Base-by-base conservation (phyloP, 64 coral and sea anemone species). In the Montipora efflorescens region DNA sequence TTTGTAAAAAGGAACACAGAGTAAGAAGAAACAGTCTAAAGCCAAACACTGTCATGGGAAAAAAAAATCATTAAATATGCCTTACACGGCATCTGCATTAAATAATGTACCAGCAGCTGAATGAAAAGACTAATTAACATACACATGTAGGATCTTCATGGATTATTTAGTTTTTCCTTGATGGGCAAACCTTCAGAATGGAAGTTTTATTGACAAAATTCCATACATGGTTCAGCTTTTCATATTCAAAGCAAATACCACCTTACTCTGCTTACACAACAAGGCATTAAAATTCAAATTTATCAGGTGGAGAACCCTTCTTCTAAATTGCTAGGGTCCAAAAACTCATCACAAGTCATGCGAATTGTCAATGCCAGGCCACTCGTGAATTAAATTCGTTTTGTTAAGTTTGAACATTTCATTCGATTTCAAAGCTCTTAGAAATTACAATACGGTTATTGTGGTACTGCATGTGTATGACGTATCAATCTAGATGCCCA, bases 141-240 rank as follows among this genome's bases (percentile, higher is more conserved):
- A 36, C 2, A 36, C 36, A 36, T 36, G 36, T 91, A 91, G 46
- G 44, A 73, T 49, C 77, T 57, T 91, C 78, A 91, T 82, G 90
- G 64, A 82, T 86, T 82, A 91, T 91, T 91, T 74, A 82, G 82
- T 80, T 83, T 91, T 75, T 78, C 71, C 46, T 80, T 45, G 58
- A 48, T 47, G 7, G 3, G 61, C 59, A 82, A 91, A 91, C 59
- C 67, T 74, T 59, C 50, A 83, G 74, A 59, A 83, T 90, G 52
- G 74, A 79, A 77, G 79, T 79, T 79, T 79, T 79, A 90, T 67
- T 67, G 53, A 47, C 48, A 77, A 77, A 36, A 4, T 76, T 19
- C 74, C 87, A 89, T 89, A 77, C 59, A 89, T 89, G 87, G 74
- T 20, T 45, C 15, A 72, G 61, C 66, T 71, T 47, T 50, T 86